A percentile compares a stretch with the other conserved stretches of the same genome.
Evolutionary conservation across 2,888 invertebrate species (phyloP).

Genomic region (Ectemnius continuus): DNA sequence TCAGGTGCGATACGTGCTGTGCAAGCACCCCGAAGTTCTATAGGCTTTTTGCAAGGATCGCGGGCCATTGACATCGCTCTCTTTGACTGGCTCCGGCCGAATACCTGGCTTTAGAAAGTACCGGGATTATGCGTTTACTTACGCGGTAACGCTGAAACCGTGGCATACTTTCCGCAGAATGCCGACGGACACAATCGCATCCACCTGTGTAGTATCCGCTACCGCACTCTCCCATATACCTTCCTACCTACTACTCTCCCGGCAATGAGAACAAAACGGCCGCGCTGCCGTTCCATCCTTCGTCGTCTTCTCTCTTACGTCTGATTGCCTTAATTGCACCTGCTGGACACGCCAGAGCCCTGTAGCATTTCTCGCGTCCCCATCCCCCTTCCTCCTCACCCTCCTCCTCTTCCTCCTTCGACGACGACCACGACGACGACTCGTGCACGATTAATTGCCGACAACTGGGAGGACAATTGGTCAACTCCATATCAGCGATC

Average conservation of each 20-base stretch:
- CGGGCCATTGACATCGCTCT: slow-evolving; percentile 8
- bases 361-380: no score
- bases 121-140: slow-evolving; percentile 38
- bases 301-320: neutral
- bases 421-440: no score
- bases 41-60: slow-evolving; percentile 18
- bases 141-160: slow-evolving; percentile 31
- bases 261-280: neutral
- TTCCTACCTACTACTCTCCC: neutral
- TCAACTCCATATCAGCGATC: no score
- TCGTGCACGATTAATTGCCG: no score
- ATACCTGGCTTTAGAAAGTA: slow-evolving; percentile 42
- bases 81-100: slow-evolving; percentile 17
- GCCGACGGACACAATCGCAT: slow-evolving; percentile 21
- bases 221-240: neutral
- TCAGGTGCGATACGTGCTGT: no score
- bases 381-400: no score
- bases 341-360: no score
- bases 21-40: neutral
- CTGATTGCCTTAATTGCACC: slow-evolving; percentile 4
- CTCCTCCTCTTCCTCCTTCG: no score
- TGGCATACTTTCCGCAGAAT: slow-evolving; percentile 41
- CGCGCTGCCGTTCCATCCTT: neutral
- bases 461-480: no score
- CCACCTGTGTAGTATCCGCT: slow-evolving; percentile 14